Evolutionary conservation across 2,113 vertebrate genomes (phyloP).

Genomic region (Boulengeromyrus knoepffleri): DNA sequence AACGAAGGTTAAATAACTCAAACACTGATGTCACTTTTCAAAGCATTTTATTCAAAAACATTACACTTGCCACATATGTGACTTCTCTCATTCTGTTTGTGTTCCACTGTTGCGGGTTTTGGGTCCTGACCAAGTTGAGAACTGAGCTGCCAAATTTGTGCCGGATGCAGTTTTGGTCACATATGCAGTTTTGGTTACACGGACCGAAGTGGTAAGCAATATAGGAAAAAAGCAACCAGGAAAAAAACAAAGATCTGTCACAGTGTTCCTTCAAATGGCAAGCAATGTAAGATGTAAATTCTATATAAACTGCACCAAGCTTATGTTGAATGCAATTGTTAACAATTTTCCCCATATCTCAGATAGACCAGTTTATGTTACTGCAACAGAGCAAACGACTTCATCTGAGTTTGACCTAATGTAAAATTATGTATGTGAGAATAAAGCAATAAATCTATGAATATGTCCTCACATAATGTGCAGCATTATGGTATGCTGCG

Average conservation of each 20-base stretch:
- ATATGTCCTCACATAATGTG: not conserved
- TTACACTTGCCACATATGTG: not conserved
- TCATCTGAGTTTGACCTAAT: not conserved
- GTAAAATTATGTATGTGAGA: not conserved
- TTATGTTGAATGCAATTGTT: not conserved
- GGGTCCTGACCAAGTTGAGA: not conserved
- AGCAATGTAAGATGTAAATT: not conserved
- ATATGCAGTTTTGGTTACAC: not conserved
- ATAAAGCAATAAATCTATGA: not conserved
- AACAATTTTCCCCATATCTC: not conserved
- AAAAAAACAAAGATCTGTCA: not conserved
- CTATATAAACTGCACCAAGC: not conserved
- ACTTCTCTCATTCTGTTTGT: not conserved
- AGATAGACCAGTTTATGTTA: not conserved
- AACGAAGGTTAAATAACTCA: not conserved
- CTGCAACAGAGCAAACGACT: not conserved
- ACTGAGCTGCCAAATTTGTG: not conserved
- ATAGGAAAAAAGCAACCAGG: not conserved
- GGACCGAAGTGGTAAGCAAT: too few species aligned
- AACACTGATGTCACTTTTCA: not conserved
- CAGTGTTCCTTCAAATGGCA: not conserved
- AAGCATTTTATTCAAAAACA: not conserved
- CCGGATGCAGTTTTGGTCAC: not conserved
- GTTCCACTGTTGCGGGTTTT: not conserved
- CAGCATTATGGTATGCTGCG: not conserved